These are phyloP conservation scores for human DNA, from an alignment of 2,113 vertebrate genomes.

Conservation along the genomic window DNA sequence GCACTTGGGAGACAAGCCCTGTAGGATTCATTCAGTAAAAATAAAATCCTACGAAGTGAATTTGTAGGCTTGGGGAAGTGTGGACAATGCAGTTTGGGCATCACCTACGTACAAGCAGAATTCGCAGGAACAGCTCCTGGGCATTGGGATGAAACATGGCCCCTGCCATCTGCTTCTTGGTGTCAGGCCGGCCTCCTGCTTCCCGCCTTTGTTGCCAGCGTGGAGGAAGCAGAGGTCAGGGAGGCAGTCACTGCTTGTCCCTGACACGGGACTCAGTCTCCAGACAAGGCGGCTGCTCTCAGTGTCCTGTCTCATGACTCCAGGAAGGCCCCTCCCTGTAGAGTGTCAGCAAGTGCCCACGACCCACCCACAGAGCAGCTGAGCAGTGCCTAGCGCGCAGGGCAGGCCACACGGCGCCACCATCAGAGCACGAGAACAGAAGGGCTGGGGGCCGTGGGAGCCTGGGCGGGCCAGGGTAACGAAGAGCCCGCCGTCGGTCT, in stretches of 20 bases:
- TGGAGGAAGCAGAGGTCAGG: not conserved
- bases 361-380: accelerated
- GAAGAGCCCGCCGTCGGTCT: accelerated
- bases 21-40: not conserved
- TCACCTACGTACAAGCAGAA: not conserved
- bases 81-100: accelerated
- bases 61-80: not conserved
- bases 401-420: not conserved
- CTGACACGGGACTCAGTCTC: accelerated
- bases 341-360: not conserved
- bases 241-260: not conserved
- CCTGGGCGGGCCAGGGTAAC: not conserved
- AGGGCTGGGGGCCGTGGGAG: not conserved
- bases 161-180: not conserved
- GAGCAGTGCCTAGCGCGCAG: not conserved
- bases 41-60: not conserved
- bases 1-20: accelerated
- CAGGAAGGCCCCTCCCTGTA: accelerated
- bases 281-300: accelerated
- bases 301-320: accelerated
- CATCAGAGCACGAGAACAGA: not conserved
- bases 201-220: accelerated
- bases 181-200: accelerated
- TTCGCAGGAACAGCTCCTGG: too few relatives aligned
- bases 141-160: too few relatives aligned